Percentiles rank a stretch among this genome's conserved stretches.
Conservation (phyloP, 2,888 invertebrate genomes). For the Synanthedon andrenaeformis region DNA sequence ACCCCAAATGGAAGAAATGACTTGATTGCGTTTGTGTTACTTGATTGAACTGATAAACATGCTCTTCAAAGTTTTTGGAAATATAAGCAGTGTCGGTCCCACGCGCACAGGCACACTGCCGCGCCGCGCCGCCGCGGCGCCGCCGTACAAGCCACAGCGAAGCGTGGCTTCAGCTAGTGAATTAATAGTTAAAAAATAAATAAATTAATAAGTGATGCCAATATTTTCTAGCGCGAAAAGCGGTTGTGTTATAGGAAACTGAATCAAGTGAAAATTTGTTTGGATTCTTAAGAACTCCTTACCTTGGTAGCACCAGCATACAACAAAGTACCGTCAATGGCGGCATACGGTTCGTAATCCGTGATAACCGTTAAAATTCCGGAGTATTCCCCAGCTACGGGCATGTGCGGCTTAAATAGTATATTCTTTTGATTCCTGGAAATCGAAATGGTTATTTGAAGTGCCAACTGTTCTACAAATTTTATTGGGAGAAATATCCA, state of each 20-base stretch:
- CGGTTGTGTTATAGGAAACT: too few species aligned
- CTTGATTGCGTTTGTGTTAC: too few species aligned
- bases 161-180: too few species aligned
- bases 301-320: conserved; percentile 39
- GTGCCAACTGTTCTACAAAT: neutral
- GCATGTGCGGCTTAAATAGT: conserved; percentile 14
- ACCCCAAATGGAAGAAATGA: too few species aligned
- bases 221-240: neutral
- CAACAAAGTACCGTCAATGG: conserved; percentile 30
- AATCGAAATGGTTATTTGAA: too few species aligned
- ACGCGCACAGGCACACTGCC: too few species aligned
- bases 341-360: conserved; percentile 36
- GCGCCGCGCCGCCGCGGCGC: too few species aligned
- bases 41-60: too few species aligned
- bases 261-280: too few species aligned
- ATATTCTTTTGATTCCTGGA: neutral
- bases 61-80: too few species aligned
- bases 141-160: too few species aligned
- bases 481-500: neutral
- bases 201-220: neutral
- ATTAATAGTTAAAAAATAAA: neutral
- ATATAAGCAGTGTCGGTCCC: too few species aligned
- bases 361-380: conserved; percentile 24
- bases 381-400: neutral
- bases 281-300: neutral